phyloP scores from a whole-genome alignment of 92 coral and sea anemone species.

The Chrysogorgia sp. region DNA sequence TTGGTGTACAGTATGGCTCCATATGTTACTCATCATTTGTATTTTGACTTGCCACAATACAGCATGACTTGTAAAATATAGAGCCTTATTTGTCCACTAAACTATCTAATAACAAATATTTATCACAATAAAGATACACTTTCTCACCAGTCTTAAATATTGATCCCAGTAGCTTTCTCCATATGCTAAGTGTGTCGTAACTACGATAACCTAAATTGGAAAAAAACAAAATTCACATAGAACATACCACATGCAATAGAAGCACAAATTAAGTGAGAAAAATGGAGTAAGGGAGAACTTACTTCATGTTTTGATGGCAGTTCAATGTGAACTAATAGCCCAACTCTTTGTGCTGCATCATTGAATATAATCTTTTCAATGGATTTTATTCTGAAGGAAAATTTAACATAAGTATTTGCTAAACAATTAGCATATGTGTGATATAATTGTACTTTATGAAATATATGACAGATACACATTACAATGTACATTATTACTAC shows the following conservation, averaged over 20 bases:
- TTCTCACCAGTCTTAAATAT: constrained; percentile 84
- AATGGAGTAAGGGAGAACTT: not conserved
- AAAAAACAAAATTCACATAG: not conserved
- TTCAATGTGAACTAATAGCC: constrained; percentile 76
- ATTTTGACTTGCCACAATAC: too few species aligned
- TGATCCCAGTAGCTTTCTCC: constrained; percentile 77
- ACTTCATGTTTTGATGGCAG: constrained; percentile 87
- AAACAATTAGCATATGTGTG: not conserved
- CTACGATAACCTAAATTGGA: constrained; percentile 68
- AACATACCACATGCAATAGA: not conserved
- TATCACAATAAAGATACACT: too few species aligned
- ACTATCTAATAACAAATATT: too few species aligned
- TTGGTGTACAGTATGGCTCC: too few species aligned
- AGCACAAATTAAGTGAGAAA: not conserved
- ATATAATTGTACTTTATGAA: too few species aligned
- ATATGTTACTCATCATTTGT: too few species aligned
- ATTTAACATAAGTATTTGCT: not conserved
- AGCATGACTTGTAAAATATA: too few species aligned
- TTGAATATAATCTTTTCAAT: constrained; percentile 72
- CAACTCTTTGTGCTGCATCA: constrained; percentile 85
- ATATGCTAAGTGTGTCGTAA: constrained; percentile 91
- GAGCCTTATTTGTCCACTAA: too few species aligned
- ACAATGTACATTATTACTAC: not conserved
- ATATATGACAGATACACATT: too few species aligned
- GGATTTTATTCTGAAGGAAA: constrained; percentile 71